phyloP scores from a whole-genome alignment of 1,140 invertebrate genomes.

The Drosophila nikananu region DNA sequence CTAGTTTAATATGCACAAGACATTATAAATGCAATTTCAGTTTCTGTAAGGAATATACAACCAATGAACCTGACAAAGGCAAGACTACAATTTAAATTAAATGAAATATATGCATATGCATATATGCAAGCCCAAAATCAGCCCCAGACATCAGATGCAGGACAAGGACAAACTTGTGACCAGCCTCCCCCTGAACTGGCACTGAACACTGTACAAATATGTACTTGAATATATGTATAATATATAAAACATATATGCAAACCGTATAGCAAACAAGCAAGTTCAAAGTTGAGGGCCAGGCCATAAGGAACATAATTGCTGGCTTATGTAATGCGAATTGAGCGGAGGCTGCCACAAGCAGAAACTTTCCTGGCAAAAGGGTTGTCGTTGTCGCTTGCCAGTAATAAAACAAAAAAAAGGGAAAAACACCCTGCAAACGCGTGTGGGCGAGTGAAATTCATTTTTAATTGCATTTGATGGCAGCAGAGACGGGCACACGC shows the following conservation, averaged over 20 bases:
- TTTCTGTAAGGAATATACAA: not conserved
- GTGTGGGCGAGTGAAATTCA: slow-evolving; percentile 25
- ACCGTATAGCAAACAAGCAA: slow-evolving; percentile 26
- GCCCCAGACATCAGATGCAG: slow-evolving; percentile 11
- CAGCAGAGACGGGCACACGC: slow-evolving; percentile 24
- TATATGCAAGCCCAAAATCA: slow-evolving; percentile 8
- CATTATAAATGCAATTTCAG: not conserved
- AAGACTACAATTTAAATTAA: slow-evolving; percentile 8
- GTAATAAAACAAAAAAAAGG: slow-evolving; percentile 5
- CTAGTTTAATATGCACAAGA: not conserved
- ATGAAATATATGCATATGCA: slow-evolving; percentile 8
- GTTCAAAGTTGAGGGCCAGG: slow-evolving; percentile 53
- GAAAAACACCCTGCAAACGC: slow-evolving; percentile 1
- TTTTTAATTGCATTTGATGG: slow-evolving; percentile 42
- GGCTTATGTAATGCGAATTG: slow-evolving; percentile 53
- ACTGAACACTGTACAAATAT: slow-evolving; percentile 2
- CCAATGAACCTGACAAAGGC: slow-evolving; percentile 11
- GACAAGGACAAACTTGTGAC: slow-evolving; percentile 26
- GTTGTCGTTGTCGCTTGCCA: slow-evolving; percentile 6
- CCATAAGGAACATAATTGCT: slow-evolving; percentile 51
- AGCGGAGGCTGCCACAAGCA: slow-evolving; percentile 39
- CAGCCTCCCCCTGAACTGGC: not conserved
- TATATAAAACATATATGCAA: slow-evolving; percentile 2
- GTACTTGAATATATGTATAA: not conserved
- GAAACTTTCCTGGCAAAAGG: slow-evolving; percentile 27